phyloP scores from a whole-genome alignment of 2,888 invertebrate species.

The Cerastis leucographa region DNA sequence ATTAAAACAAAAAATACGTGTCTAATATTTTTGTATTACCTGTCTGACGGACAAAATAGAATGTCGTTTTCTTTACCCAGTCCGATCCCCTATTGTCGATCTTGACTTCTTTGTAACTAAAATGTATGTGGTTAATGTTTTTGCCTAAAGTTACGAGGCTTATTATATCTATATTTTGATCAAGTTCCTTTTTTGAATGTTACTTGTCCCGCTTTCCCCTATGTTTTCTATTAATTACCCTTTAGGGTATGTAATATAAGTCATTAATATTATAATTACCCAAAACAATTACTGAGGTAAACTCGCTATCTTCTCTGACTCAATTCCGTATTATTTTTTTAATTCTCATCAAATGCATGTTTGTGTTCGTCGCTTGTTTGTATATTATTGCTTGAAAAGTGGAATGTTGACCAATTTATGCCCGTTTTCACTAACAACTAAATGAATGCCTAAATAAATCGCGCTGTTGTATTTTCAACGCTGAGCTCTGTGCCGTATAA shows the following conservation, averaged over 20 bases:
- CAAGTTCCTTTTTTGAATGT: conserved; percentile 25
- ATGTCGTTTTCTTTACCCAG: too few relatives aligned
- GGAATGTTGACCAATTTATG: background rate
- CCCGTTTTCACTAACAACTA: background rate
- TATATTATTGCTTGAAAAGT: conserved; percentile 14
- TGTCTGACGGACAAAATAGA: too few relatives aligned
- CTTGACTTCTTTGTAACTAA: background rate
- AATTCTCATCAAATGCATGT: conserved; percentile 36
- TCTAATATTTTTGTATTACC: too few relatives aligned
- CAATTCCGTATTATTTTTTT: background rate
- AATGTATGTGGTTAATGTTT: background rate
- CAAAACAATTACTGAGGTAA: conserved; percentile 33
- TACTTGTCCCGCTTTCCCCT: conserved; percentile 6
- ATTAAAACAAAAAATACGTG: too few relatives aligned
- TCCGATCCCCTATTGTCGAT: too few relatives aligned
- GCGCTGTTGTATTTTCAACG: background rate
- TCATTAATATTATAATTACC: conserved; percentile 52
- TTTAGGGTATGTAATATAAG: conserved; percentile 26
- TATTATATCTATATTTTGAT: conserved; percentile 26
- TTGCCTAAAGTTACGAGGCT: background rate
- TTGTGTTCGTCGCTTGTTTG: conserved; percentile 14
- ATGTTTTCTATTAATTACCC: conserved; percentile 49
- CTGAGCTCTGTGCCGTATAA: background rate
- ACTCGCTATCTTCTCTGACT: conserved; percentile 11
- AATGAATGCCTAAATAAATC: conserved; percentile 7